phyloP scores from a whole-genome alignment of 2,888 invertebrate species.

The Tipula vernalis region DNA sequence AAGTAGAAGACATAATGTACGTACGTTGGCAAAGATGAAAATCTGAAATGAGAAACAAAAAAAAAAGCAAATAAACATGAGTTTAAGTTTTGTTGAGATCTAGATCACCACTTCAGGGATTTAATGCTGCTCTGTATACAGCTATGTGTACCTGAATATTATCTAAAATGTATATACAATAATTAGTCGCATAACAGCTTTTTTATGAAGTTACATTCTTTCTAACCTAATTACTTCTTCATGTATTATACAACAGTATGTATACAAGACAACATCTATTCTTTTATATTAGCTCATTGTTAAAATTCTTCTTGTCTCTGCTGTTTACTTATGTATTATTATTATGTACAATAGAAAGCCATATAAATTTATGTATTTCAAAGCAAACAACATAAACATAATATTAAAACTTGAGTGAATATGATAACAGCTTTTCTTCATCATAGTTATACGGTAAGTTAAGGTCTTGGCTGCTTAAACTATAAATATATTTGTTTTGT shows the following conservation, averaged over 20 bases:
- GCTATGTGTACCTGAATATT: background rate
- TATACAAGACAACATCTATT: background rate
- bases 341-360: background rate
- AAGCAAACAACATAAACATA: background rate
- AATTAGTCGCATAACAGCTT: background rate
- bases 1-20: background rate
- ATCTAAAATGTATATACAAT: background rate
- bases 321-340: background rate
- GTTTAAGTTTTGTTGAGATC: background rate
- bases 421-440: background rate
- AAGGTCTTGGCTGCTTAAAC: background rate
- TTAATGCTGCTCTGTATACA: background rate
- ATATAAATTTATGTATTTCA: background rate
- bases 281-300: background rate
- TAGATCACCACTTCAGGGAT: background rate
- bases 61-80: background rate
- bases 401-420: background rate
- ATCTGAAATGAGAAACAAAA: background rate
- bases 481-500: background rate
- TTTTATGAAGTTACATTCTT: background rate
- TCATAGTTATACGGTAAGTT: background rate
- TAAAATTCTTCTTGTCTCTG: background rate
- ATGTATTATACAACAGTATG: background rate
- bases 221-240: background rate
- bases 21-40: background rate